These are phyloP conservation scores for Hydrozoanthus gracilis DNA, from an alignment of 92 coral and sea anemone genomes.

Conservation along the genomic window DNA sequence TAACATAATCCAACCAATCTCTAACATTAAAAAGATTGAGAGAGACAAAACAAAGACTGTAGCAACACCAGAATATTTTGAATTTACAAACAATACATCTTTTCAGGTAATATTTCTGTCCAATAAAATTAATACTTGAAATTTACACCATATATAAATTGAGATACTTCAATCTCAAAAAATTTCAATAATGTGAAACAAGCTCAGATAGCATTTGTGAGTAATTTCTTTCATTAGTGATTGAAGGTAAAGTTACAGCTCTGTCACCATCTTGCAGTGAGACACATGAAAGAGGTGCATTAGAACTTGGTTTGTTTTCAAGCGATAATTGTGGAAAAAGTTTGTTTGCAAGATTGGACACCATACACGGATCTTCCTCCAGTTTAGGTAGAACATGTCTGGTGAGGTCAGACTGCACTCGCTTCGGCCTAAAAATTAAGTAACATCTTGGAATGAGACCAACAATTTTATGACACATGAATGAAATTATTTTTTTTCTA, in stretches of 20 bases:
- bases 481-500: neutral
- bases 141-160: neutral
- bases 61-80: too few relatives aligned
- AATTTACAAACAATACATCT: too few relatives aligned
- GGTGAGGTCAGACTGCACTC: conserved; percentile 91
- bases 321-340: conserved; percentile 93
- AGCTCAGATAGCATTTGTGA: conserved; percentile 93
- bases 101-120: neutral
- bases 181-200: conserved; percentile 66
- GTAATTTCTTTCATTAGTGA: conserved; percentile 91
- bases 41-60: too few relatives aligned
- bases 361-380: conserved; percentile 98
- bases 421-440: conserved; percentile 78
- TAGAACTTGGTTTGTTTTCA: conserved; percentile 65
- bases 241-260: conserved; percentile 84
- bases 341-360: conserved; percentile 85
- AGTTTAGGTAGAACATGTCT: conserved; percentile 76
- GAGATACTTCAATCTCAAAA: neutral
- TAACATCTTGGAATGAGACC: neutral
- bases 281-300: conserved; percentile 78
- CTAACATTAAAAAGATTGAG: too few relatives aligned
- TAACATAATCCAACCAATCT: too few relatives aligned
- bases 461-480: neutral
- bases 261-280: conserved; percentile 90
- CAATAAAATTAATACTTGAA: neutral